Base-by-base conservation (phyloP, 2,888 invertebrate genomes). In the Pyrocoelia pectoralis region DNA sequence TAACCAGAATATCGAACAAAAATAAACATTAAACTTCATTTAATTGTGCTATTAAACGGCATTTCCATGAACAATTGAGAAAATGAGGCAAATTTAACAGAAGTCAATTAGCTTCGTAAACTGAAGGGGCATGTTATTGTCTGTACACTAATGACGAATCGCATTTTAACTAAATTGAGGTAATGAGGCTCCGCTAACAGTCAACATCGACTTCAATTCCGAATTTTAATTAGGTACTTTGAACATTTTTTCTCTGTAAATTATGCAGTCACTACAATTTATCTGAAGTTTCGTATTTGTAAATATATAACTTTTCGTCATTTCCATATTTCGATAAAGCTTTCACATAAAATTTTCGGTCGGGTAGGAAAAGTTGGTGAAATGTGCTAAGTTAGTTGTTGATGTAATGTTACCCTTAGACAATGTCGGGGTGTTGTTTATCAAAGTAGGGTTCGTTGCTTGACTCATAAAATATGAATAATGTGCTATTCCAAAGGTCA, bases 101-200 rank as follows among this genome's bases (percentile, higher is more conserved):
- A 73, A 75, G 76, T 76, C 76, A 76, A 79, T 78, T 79, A 76
- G 76, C 79, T 79, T 79, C 79, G 78, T 79, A 78, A 79, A 75
- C 75, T 74, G 68, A 72, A 77, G 75, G 73, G 76, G 71, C 70
- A 72, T 74, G 70, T 66, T 67, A 69, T 68, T 68, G 68, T 69
- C 73, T 74, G 74, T 76, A 72, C 76, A 69, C 76, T 78, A 79
- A 79, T 77, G 78, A 77, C 73, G 77, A 79, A 76, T 79, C 79
- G 79, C 79, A 78, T 76, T 78, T 79, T 75, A 79, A 75, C 76
- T 77, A 77, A 78, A 79, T 79, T 79, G 75, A 75, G 79, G 76
- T 79, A 79, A 79, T 79, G 78, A 79, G 77, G 76, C 73, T 75
- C 76, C 72, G 69, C 70, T 69, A 71, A 70, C 69, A 71, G 65